Evolutionary conservation across 2,797 vertebrate genomes (phyloP).

Genomic region (Schizopygopsis pylzovi): DNA sequence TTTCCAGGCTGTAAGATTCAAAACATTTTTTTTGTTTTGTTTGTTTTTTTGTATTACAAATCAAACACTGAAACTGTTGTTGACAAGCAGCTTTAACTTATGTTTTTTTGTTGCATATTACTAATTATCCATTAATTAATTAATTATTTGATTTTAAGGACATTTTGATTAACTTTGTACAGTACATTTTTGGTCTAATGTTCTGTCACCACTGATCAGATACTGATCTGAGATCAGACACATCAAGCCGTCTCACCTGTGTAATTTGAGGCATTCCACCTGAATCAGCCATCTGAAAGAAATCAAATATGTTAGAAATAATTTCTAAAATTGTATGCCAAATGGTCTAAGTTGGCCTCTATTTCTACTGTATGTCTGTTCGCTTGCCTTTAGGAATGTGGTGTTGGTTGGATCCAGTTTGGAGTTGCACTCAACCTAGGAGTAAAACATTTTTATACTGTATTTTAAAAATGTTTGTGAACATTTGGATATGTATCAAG

Average conservation of each 20-base stretch:
- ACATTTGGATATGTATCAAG: not conserved
- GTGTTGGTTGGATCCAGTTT: conserved; percentile 97
- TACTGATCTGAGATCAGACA: conserved; percentile 26
- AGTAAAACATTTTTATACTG: not conserved
- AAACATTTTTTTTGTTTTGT: not conserved
- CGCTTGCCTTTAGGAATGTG: conserved; percentile 93
- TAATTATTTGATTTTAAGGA: not conserved
- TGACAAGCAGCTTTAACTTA: not conserved
- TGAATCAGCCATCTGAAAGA: conserved; percentile 91
- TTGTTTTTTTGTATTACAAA: too few relatives aligned
- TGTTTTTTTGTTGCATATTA: not conserved
- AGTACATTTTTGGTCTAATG: too few relatives aligned
- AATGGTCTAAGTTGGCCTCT: not conserved
- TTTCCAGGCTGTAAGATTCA: conserved; percentile 88
- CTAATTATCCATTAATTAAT: not conserved
- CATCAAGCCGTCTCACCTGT: conserved; percentile 83
- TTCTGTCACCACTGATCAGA: not conserved
- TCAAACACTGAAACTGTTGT: not conserved
- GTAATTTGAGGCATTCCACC: conserved; percentile 96
- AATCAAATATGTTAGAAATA: not conserved
- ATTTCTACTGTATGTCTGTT: not conserved
- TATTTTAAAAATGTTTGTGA: not conserved
- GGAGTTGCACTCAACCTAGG: conserved; percentile 96
- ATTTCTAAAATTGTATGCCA: not conserved
- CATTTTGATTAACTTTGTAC: not conserved